Conservation (phyloP, 2,113 vertebrate species). For the pig (Sus scrofa) region DNA sequence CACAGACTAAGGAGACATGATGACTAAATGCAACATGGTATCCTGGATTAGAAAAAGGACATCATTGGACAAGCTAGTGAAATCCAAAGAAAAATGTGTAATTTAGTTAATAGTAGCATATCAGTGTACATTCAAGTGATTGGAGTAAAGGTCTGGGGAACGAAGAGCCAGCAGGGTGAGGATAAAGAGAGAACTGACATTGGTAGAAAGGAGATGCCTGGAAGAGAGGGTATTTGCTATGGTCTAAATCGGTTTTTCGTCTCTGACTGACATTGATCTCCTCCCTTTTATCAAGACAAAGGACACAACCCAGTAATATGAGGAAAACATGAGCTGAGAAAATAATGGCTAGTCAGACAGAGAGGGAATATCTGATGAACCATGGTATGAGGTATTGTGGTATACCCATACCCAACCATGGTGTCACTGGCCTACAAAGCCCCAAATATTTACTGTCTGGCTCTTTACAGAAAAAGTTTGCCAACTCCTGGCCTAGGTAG, state of each 20-base stretch:
- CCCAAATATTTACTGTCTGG: slow-evolving; percentile 19
- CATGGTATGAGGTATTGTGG: background rate
- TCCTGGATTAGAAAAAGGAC: slow-evolving; percentile 10
- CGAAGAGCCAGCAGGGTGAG: background rate
- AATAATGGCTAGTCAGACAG: background rate
- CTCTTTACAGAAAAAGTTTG: slow-evolving; percentile 17
- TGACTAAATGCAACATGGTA: background rate
- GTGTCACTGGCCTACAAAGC: background rate
- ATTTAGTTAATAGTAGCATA: slow-evolving; percentile 9
- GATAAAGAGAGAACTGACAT: background rate
- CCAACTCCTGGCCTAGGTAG: background rate
- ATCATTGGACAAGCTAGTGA: slow-evolving; percentile 14
- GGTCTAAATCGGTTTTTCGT: slow-evolving; percentile 24
- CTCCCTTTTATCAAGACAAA: slow-evolving; percentile 41
- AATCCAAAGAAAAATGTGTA: slow-evolving; percentile 12
- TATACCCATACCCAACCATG: no score
- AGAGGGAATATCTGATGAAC: slow-evolving; percentile 3
- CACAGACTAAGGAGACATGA: background rate
- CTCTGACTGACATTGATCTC: slow-evolving; percentile 17
- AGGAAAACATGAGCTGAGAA: slow-evolving; percentile 44
- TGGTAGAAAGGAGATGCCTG: slow-evolving; percentile 13
- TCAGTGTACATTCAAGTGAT: slow-evolving; percentile 33
- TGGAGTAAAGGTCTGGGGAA: background rate
- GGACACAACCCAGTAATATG: background rate
- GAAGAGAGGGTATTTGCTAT: background rate